These are phyloP conservation scores for Neodiprion pinetum DNA, from an alignment of 1,140 invertebrate genomes.

Conservation along the genomic window DNA sequence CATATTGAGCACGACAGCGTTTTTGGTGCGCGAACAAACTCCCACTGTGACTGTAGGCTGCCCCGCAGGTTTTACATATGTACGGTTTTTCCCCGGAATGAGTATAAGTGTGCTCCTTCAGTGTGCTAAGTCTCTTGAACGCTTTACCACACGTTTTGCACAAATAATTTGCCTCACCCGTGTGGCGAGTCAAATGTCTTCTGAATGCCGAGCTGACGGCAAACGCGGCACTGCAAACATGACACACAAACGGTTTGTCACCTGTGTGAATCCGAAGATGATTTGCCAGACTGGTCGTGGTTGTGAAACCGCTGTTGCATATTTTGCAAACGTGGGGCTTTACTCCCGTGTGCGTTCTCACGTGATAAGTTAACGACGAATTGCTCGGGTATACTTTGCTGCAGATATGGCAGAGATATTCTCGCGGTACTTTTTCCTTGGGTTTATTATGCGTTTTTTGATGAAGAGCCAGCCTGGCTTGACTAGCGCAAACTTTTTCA, in stretches of 20 bases:
- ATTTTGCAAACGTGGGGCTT: slow-evolving; percentile 60
- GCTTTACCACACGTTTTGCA: slow-evolving; percentile 71
- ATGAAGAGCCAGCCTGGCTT: slow-evolving; percentile 54
- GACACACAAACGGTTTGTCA: slow-evolving; percentile 59
- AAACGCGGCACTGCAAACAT: slow-evolving; percentile 60
- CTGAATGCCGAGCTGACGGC: slow-evolving; percentile 59
- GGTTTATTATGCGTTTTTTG: slow-evolving; percentile 57
- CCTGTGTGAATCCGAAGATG: slow-evolving; percentile 60
- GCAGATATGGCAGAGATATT: slow-evolving; percentile 59
- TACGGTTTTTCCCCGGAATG: slow-evolving; percentile 67
- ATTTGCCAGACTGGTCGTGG: slow-evolving; percentile 58
- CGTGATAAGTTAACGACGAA: slow-evolving; percentile 59
- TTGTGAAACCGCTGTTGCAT: slow-evolving; percentile 61
- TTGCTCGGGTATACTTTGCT: slow-evolving; percentile 62
- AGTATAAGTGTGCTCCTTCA: slow-evolving; percentile 65
- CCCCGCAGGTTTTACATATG: slow-evolving; percentile 65
- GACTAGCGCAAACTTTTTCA: slow-evolving; percentile 58
- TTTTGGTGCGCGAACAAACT: slow-evolving; percentile 63
- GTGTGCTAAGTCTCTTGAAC: slow-evolving; percentile 69
- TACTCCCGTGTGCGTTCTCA: slow-evolving; percentile 60
- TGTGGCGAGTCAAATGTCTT: slow-evolving; percentile 67
- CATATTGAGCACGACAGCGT: slow-evolving; percentile 54
- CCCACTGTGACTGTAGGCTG: slow-evolving; percentile 60
- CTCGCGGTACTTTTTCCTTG: slow-evolving; percentile 57
- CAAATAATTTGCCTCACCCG: slow-evolving; percentile 65